Base-by-base conservation (phyloP, 2,888 invertebrate genomes). In the Nineta flava region DNA sequence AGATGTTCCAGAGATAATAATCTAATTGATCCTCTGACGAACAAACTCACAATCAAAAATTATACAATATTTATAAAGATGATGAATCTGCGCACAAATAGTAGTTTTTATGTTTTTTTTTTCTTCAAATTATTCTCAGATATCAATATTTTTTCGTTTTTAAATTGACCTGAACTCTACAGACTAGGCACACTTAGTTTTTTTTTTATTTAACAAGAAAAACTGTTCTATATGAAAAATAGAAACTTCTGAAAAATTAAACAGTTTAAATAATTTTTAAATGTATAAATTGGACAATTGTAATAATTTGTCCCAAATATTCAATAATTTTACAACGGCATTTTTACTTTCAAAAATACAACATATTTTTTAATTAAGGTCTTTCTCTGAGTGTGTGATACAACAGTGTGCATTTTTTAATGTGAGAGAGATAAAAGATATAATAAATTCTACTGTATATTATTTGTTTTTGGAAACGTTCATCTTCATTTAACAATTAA, bases 181-280 rank as follows among this genome's bases (percentile, higher is more conserved):
- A 74, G 74, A 75, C 75, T 75, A 75, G 75, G 75, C 75, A 75
- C 75, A 75, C 74, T 72, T 75, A 74, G 70, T 73, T 73, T 67
- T 63, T 63, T 73, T 73, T 67, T 63, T 63, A 65, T 59, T 64
- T 72, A 70, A 71, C 71, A 74, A 74, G 72, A 72, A 72, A 26
- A 73, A 72, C 65, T 66, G 65, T 67, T 61, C 65, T 66, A 67
- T 68, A 53, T 67, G 68, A 69, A 70, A 69, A 70, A 69, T 69
- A 57, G 67, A 70, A 69, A 69, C 68, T 65, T 67, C 67, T 65
- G 65, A 67, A 68, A 64, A 65, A 67, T 64, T 61, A 58, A 65
- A 66, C 65, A 64, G 65, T 59, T 65, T 59, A 66, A 65, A 64
- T 59, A 57, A 58, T 60, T 48, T 44, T 21, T 41, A 41, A 48